phyloP scores from a whole-genome alignment of 2,888 invertebrate species.

The Rhorus exstirpatorius region DNA sequence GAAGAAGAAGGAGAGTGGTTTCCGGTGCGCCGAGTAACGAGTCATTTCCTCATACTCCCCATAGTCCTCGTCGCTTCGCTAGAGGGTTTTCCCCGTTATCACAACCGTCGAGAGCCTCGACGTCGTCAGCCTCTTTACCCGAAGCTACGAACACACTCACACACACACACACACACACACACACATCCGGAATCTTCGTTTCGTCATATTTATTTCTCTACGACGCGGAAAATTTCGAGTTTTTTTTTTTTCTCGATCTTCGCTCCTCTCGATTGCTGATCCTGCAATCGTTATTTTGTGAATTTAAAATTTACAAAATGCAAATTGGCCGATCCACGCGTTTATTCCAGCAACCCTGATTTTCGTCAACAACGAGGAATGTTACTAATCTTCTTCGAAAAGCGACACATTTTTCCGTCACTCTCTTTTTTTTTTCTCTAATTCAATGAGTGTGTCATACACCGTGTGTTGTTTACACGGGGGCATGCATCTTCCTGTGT shows the following conservation, averaged over 20 bases:
- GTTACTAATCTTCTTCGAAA: too few species aligned
- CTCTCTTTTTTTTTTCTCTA: not conserved
- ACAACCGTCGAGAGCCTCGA: slow-evolving; percentile 34
- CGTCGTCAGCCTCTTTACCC: slow-evolving; percentile 19
- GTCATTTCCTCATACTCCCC: slow-evolving; percentile 80
- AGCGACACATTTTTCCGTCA: not conserved
- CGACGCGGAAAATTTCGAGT: not conserved
- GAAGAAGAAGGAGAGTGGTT: slow-evolving; percentile 76
- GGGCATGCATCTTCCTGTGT: slow-evolving; percentile 45
- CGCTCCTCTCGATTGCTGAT: not conserved
- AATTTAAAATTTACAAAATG: too few species aligned
- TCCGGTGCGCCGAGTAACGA: slow-evolving; percentile 83
- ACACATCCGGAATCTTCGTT: not conserved
- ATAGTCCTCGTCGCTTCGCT: slow-evolving; percentile 49
- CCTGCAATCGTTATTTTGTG: not conserved
- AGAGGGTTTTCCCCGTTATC: slow-evolving; percentile 38
- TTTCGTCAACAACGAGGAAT: too few species aligned
- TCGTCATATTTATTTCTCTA: not conserved
- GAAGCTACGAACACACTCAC: not conserved
- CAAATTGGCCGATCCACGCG: too few species aligned
- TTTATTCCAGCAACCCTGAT: too few species aligned
- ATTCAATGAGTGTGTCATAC: slow-evolving; percentile 23
- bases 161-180: too few species aligned
- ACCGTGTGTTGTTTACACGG: slow-evolving; percentile 38
- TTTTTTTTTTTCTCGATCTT: not conserved